phyloP scores from a whole-genome alignment of 2,888 invertebrate species.

The Didymodactylos carnosus region DNA sequence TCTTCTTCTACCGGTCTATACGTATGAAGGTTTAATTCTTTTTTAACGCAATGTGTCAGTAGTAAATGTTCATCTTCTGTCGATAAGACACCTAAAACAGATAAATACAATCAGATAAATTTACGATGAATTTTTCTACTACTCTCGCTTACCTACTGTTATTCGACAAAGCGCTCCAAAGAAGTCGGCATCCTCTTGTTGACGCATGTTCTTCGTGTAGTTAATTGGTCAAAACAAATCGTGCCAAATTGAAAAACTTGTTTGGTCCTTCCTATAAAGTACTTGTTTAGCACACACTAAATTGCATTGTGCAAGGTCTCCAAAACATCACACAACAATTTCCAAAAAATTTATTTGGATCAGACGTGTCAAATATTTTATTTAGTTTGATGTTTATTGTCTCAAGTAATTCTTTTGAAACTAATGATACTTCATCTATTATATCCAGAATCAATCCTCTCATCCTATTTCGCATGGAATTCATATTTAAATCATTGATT shows the following conservation, averaged over 20 bases:
- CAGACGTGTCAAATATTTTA: background rate
- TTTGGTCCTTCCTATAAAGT: background rate
- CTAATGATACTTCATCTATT: background rate
- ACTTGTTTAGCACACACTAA: background rate
- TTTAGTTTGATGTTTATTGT: background rate
- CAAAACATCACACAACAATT: background rate
- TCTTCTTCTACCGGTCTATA: no score
- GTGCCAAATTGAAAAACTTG: background rate
- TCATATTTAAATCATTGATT: background rate
- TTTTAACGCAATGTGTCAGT: no score
- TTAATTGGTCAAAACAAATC: background rate
- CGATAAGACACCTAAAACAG: no score
- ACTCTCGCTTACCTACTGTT: background rate
- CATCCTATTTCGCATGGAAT: background rate
- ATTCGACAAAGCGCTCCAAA: background rate
- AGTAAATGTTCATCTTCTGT: no score
- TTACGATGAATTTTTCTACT: no score
- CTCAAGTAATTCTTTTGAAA: background rate
- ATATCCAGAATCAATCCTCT: background rate
- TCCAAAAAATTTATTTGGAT: background rate
- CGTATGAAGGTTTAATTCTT: no score
- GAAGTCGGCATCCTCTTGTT: background rate
- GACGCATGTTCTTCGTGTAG: background rate
- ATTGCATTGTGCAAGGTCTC: background rate
- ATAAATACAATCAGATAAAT: no score